Percentiles rank a stretch among this genome's conserved stretches.
Evolutionary conservation across 35 echinoderm and acorn worm genomes (phyloP).

Genomic region (Heliocidaris tuberculata): DNA sequence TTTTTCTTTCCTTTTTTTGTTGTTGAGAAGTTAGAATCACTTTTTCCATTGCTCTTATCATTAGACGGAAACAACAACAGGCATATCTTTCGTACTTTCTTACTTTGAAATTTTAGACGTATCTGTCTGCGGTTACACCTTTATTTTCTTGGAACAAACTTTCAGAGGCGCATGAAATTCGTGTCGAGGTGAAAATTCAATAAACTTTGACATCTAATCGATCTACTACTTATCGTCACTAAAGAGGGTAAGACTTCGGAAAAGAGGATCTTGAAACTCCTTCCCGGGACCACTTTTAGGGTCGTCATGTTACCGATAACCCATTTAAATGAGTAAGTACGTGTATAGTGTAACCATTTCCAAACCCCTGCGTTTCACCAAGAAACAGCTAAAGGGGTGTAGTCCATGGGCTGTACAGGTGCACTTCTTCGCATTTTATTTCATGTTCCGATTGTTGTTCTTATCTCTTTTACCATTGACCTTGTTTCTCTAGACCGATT

Average conservation of each 20-base stretch:
- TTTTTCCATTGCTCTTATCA: background rate
- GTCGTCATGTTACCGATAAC: background rate
- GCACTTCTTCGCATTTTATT: background rate
- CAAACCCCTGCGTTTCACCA: background rate
- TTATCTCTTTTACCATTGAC: background rate
- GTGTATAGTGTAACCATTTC: background rate
- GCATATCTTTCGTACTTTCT: background rate
- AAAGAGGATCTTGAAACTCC: conserved; percentile 7
- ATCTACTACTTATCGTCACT: background rate
- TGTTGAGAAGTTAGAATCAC: too few relatives aligned
- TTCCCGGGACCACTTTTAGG: background rate
- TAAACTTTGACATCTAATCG: background rate
- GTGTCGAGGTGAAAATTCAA: background rate
- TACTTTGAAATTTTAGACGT: background rate
- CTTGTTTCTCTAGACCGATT: background rate
- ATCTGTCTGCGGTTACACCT: background rate
- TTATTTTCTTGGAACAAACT: background rate
- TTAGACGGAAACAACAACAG: background rate
- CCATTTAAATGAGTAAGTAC: background rate
- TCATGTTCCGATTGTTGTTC: background rate
- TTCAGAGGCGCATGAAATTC: background rate
- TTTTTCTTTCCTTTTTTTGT: too few relatives aligned
- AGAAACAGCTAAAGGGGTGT: background rate
- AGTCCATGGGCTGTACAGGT: background rate
- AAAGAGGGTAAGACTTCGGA: background rate